Base-by-base conservation (phyloP, 2,113 vertebrate genomes). In the Trochalopteron elliotii region DNA sequence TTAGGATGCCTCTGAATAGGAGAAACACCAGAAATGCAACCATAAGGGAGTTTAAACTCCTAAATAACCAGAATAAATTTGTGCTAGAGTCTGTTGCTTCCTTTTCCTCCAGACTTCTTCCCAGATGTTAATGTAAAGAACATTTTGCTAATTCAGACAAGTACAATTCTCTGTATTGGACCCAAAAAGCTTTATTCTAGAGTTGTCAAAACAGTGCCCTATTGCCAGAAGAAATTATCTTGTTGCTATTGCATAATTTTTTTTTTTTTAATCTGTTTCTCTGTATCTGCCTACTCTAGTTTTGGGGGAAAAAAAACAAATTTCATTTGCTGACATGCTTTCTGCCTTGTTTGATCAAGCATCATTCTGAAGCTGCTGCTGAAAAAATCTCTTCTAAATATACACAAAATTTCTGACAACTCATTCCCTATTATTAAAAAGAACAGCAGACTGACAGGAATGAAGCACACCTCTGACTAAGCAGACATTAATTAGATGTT, bases 171-270 rank as follows among this genome's bases (percentile, higher is more conserved):
- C 63, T 96, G 37, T 50, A 33, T 31, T 83, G 94, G 77, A 91
- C 82, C 74, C 71, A 83, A 97, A 97, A 89, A 93, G 63, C 89
- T 94, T 95, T 93, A 15, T 83, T 83, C 79, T 89, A 78, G 81
- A 76, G 52, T 74, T 97, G 93, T 96, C 96, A 96, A 96, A 97
- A 94, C 91, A 93, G 45, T 52, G 52, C 93, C 90, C 71, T 91
- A 31, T 30, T 84, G 79, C 88, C 89, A 97, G 95, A 88, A 39
- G 19, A 96, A 97, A 97, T 96, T 94, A 97, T 88, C 95, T 94
- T 83, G 40, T 85, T 97, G 84, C 82, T 96, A 60, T 56, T 93
- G 79, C 47, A 47, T 89, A 93, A 83, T 37, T 15, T 82, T 59
- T 63, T 20, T 97, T 57, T 97, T 88, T 92, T 93, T 78, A 89